Conservation (phyloP, 2,797 vertebrate species). For the Novumbra hubbsi region DNA sequence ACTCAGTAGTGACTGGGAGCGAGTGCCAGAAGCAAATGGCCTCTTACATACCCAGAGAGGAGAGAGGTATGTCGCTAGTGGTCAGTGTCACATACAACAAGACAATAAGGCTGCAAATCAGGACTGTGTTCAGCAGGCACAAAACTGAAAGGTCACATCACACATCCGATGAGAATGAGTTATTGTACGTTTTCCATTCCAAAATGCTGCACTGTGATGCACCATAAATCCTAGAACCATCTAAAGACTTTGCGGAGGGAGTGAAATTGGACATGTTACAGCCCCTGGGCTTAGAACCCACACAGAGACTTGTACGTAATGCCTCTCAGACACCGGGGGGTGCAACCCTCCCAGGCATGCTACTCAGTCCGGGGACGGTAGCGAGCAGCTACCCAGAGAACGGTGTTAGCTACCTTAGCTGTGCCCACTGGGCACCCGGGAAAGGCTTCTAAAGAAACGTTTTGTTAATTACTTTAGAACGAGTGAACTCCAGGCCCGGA, state of each 20-base stretch:
- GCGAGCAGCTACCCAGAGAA: no score
- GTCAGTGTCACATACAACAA: not conserved
- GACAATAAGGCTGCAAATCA: not conserved
- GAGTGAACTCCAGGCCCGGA: slow-evolving; percentile 5
- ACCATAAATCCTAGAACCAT: not conserved
- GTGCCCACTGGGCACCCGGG: slow-evolving; percentile 7
- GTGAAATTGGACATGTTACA: not conserved
- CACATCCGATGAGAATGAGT: not conserved
- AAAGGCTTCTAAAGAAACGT: slow-evolving; percentile 13
- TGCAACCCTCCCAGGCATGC: not conserved
- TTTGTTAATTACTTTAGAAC: slow-evolving; percentile 21
- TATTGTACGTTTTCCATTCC: not conserved
- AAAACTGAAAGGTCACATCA: not conserved
- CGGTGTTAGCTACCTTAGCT: slow-evolving; percentile 1
- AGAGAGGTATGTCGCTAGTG: no score
- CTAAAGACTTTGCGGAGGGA: not conserved
- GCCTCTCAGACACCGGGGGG: not conserved
- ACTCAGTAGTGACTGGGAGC: not conserved
- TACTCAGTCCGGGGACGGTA: no score
- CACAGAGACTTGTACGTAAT: not conserved
- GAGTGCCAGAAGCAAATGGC: slow-evolving; percentile 15
- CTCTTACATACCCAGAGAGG: not conserved
- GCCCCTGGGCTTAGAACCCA: not conserved
- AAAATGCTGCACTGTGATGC: not conserved
- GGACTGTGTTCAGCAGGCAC: not conserved